phyloP scores from a whole-genome alignment of 2,113 vertebrate genomes.

The Rafetus swinhoei region DNA sequence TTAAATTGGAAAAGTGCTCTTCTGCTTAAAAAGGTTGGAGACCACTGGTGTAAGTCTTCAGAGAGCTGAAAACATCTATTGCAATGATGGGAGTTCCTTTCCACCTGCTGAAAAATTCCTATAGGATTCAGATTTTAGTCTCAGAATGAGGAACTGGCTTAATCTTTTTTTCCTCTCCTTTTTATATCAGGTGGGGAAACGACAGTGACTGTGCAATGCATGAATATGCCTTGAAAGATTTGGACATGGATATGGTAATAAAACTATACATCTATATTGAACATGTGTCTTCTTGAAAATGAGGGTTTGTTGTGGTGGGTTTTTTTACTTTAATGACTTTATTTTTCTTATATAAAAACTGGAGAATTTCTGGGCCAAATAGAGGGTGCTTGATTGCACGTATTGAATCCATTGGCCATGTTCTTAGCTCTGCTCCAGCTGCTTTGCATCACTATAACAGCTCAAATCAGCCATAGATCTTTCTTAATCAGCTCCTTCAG shows the following conservation, averaged over 20 bases:
- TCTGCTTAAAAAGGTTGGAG: too few relatives aligned
- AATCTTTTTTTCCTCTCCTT: neutral
- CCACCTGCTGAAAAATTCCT: neutral
- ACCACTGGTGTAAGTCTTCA: neutral
- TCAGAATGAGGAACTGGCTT: neutral
- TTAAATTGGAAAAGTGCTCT: too few relatives aligned
- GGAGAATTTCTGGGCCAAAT: neutral
- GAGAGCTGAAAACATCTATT: neutral
- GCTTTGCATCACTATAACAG: neutral
- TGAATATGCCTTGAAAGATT: slow-evolving; percentile 42
- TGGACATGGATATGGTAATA: slow-evolving; percentile 61
- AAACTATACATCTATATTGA: neutral
- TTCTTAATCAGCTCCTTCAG: neutral
- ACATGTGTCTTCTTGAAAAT: neutral
- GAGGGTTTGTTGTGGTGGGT: neutral
- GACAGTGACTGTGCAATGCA: slow-evolving; percentile 33
- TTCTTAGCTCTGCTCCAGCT: neutral
- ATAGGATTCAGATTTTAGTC: neutral
- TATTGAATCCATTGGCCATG: neutral
- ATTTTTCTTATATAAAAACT: neutral
- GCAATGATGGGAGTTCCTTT: neutral
- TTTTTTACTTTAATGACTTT: neutral
- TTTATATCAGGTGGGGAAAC: slow-evolving; percentile 2
- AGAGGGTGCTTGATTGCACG: neutral
- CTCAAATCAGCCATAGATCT: neutral